Percentiles rank a stretch among this genome's conserved stretches.
Conservation (phyloP, 1,140 invertebrate species). For the Varroa destructor region DNA sequence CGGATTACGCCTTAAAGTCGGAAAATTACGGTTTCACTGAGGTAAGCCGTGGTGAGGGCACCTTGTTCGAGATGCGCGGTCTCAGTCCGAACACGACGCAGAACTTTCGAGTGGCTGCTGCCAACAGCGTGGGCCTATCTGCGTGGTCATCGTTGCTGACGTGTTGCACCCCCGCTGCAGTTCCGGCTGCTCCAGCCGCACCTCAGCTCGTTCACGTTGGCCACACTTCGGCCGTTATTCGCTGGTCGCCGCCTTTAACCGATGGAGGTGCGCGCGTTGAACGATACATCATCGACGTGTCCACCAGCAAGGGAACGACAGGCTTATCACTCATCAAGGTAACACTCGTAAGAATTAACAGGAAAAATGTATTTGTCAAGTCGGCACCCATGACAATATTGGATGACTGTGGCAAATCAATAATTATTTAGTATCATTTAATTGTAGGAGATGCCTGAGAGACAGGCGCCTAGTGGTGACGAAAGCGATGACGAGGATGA, state of each 20-base stretch:
- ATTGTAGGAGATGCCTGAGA: no score
- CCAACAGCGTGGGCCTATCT: slow-evolving; percentile 28
- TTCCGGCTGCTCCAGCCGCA: slow-evolving; percentile 5
- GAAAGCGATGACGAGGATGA: slow-evolving; percentile 39
- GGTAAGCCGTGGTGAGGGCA: slow-evolving; percentile 3
- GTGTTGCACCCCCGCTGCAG: slow-evolving; percentile 29
- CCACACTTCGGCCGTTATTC: slow-evolving; percentile 27
- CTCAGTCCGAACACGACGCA: slow-evolving; percentile 26
- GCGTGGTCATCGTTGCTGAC: slow-evolving; percentile 23
- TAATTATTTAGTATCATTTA: no score
- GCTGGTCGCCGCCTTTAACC: slow-evolving; percentile 21
- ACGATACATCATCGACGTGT: slow-evolving; percentile 17
- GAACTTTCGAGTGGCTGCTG: slow-evolving; percentile 25
- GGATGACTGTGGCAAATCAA: no score
- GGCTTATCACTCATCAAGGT: neutral
- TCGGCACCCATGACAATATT: no score
- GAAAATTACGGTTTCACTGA: slow-evolving; percentile 17
- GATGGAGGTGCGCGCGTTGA: slow-evolving; percentile 25
- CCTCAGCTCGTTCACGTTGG: neutral
- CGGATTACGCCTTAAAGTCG: slow-evolving; percentile 12
- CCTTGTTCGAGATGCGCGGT: neutral
- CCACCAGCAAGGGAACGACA: neutral
- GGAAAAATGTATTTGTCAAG: no score
- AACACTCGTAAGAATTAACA: neutral
- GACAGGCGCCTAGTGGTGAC: slow-evolving; percentile 33